Percentiles rank a stretch among this genome's conserved stretches.
Conservation (phyloP, 2,113 vertebrate genomes). For the Rhombomys opimus region DNA sequence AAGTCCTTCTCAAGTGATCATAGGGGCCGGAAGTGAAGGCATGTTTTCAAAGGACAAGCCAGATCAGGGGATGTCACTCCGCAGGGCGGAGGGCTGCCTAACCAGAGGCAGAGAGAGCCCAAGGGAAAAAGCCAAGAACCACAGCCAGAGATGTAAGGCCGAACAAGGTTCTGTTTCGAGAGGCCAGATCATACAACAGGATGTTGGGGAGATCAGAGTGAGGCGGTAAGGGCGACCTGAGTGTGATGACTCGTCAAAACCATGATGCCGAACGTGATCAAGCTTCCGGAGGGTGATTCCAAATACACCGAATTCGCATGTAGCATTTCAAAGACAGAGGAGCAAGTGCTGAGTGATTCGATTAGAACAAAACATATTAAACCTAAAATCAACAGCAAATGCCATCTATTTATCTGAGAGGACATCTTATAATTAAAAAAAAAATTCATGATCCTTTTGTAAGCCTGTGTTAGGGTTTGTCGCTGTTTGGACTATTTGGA, state of each 20-base stretch:
- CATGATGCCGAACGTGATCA: neutral
- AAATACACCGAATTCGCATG: neutral
- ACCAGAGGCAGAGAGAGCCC: neutral
- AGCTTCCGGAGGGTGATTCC: neutral
- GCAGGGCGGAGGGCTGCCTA: neutral
- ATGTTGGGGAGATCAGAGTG: neutral
- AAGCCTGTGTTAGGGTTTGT: neutral
- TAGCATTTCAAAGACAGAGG: neutral
- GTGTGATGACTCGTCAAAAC: neutral
- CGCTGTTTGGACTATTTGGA: neutral
- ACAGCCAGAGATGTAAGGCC: slow-evolving; percentile 4
- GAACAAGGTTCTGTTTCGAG: slow-evolving; percentile 5
- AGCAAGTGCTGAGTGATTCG: neutral
- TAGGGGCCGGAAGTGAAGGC: neutral
- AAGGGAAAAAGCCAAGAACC: neutral
- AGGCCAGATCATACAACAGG: neutral
- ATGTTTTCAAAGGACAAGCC: neutral
- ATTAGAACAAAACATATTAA: slow-evolving; percentile 43
- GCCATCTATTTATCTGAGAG: slow-evolving; percentile 16
- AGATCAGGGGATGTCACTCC: neutral
- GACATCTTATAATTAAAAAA: neutral
- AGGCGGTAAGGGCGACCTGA: neutral
- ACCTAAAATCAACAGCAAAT: slow-evolving; percentile 52
- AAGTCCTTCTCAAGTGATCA: neutral
- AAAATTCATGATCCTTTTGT: neutral